These are phyloP conservation scores for Blastomussa wellsi DNA, from an alignment of 92 coral and sea anemone genomes.

Conservation along the genomic window DNA sequence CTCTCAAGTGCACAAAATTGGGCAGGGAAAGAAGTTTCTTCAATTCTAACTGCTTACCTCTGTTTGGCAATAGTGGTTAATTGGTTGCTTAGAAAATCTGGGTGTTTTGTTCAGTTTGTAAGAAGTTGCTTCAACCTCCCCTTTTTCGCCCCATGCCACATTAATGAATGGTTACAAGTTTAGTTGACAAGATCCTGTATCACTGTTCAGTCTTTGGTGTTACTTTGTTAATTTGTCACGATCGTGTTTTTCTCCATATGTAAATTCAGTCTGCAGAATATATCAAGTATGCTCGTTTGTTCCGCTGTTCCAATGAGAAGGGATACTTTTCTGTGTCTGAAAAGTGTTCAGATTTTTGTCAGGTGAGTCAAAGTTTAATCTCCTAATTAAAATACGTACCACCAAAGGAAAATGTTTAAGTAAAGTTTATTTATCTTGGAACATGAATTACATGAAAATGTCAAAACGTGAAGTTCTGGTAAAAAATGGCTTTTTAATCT, in stretches of 20 bases:
- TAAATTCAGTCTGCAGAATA: slow-evolving; percentile 84
- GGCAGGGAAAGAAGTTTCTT: background rate
- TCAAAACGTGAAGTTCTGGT: too few relatives aligned
- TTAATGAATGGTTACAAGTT: background rate
- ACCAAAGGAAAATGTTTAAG: too few relatives aligned
- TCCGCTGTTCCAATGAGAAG: slow-evolving; percentile 97
- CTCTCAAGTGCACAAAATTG: background rate
- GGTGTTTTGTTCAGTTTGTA: background rate
- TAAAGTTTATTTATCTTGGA: too few relatives aligned
- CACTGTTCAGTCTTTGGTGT: background rate
- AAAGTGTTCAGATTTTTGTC: slow-evolving; percentile 98
- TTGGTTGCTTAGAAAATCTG: background rate
- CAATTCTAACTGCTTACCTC: background rate
- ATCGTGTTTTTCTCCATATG: background rate
- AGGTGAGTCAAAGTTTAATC: slow-evolving; percentile 57
- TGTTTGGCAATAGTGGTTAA: background rate
- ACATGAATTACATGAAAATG: too few relatives aligned
- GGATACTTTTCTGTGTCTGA: slow-evolving; percentile 97
- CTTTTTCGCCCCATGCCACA: background rate
- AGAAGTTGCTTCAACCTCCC: background rate
- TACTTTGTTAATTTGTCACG: background rate
- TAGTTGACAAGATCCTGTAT: background rate
- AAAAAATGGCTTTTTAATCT: too few relatives aligned
- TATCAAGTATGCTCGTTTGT: slow-evolving; percentile 85
- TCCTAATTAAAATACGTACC: background rate